Evolutionary conservation across 2,888 invertebrate genomes (phyloP), one percentile per base, ranked within the genome.

Genomic region (Vannuccia rotundouncinata): DNA sequence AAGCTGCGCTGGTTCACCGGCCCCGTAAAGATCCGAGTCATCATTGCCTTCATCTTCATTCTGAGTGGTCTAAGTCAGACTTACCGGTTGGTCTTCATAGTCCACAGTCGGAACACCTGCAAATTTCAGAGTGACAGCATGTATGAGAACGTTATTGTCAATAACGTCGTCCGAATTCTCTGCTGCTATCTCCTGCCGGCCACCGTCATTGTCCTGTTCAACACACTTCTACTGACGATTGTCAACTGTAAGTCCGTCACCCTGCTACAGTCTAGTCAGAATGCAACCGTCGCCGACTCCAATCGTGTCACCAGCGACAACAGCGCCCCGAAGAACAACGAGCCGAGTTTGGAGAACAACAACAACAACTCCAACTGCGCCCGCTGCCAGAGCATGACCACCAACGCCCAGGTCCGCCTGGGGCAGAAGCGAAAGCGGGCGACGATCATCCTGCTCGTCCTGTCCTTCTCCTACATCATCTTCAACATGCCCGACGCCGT

Each of bases 171-270:
- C 1, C 17, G n/a, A 13, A 27, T 13, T 1, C 5, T 83, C 2
- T 82, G 86, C 2, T 83, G 84, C 31, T 86, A 85, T 81, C 80
- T 83, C 22, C 80, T 85, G 0, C 86, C 86, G 0, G 84, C 85
- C n/a, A 30, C 83, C 27, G 81, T 85, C n/a, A 85, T 85, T 22
- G 83, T 86, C 17, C 29, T 84, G 31, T 84, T 84, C 80, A 86
- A 86, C 82, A 79, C 83, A 30, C 80, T 83, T 28, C 85, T 86
- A 1, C 83, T 86, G 13, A n/a, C n/a, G n/a, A n/a, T n/a, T n/a
- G n/a, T n/a, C n/a, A n/a, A n/a, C n/a, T n/a, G n/a, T n/a, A n/a
- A n/a, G n/a, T n/a, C n/a, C n/a, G 5, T 77, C 1, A 1, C 27
- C 30, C n/a, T 77, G 22, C n/a, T 10, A 10, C 2, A 74, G 2